Conservation (phyloP, 2,797 vertebrate genomes). For the Peromyscus aztecus region DNA sequence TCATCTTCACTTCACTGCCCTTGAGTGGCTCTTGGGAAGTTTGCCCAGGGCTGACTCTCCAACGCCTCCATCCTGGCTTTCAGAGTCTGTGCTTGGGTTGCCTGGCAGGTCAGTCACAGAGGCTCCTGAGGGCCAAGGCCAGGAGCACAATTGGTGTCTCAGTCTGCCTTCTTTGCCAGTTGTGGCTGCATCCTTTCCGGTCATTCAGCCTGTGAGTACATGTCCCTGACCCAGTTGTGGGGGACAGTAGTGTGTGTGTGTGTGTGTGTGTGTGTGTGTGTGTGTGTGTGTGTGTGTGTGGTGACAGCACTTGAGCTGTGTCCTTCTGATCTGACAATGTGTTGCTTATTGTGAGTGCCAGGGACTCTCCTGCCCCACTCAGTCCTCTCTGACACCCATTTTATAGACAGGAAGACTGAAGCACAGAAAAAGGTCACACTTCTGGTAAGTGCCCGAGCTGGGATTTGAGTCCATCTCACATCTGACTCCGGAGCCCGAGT, state of each 20-base stretch:
- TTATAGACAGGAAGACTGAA: neutral
- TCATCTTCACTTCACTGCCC: neutral
- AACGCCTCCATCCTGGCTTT: accelerated
- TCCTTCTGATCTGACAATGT: neutral
- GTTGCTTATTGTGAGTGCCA: neutral
- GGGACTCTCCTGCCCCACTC: accelerated
- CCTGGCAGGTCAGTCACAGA: neutral
- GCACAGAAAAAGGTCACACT: neutral
- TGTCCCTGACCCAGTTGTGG: neutral
- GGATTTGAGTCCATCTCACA: neutral
- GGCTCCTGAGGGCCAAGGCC: neutral
- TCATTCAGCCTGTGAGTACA: accelerated
- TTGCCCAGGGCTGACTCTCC: neutral
- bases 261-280: no score
- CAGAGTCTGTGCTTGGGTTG: neutral
- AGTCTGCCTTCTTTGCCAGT: neutral
- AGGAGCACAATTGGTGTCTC: neutral
- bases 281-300: no score
- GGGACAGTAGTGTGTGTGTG: no score
- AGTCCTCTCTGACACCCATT: neutral
- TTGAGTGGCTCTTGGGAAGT: neutral
- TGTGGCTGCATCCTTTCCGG: neutral
- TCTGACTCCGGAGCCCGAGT: neutral
- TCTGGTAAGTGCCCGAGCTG: neutral
- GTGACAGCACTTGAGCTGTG: no score